phyloP scores from a whole-genome alignment of 2,797 vertebrate species.

The Pelobates cultripes region DNA sequence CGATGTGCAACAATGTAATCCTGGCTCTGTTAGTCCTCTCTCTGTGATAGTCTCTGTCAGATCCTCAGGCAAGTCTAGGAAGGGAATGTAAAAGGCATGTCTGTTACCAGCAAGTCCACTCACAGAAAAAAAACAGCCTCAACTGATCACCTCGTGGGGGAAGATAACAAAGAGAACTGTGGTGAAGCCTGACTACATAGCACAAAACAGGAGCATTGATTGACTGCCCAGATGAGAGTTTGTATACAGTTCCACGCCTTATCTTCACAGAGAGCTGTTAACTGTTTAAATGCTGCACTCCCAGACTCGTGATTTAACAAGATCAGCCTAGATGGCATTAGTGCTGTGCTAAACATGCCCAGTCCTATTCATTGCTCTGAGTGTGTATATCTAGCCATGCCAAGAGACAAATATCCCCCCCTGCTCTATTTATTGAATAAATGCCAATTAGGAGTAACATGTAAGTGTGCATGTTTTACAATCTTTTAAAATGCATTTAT shows the following conservation, averaged over 20 bases:
- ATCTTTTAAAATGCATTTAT: too few relatives aligned
- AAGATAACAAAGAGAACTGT: slow-evolving; percentile 69
- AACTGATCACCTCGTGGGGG: slow-evolving; percentile 70
- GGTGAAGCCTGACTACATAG: slow-evolving; percentile 60
- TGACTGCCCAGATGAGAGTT: slow-evolving; percentile 60
- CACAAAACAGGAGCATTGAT: slow-evolving; percentile 60
- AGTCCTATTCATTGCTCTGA: background rate
- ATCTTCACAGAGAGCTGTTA: slow-evolving; percentile 44
- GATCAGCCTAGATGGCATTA: slow-evolving; percentile 21
- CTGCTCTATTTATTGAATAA: too few relatives aligned
- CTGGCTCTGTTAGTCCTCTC: background rate
- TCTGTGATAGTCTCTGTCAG: slow-evolving; percentile 41
- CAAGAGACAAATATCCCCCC: too few relatives aligned
- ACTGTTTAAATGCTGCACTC: slow-evolving; percentile 41
- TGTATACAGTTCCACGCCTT: slow-evolving; percentile 59
- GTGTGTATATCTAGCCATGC: too few relatives aligned
- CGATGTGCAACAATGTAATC: background rate
- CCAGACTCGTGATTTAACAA: slow-evolving; percentile 16
- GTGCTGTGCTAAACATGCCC: background rate
- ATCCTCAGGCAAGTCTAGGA: slow-evolving; percentile 54
- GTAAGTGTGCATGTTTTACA: too few relatives aligned
- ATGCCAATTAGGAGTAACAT: too few relatives aligned
- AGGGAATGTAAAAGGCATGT: slow-evolving; percentile 65
- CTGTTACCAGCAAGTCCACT: slow-evolving; percentile 79
- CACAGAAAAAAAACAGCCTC: slow-evolving; percentile 66